phyloP scores from a whole-genome alignment of 2,888 invertebrate species.

The Dolichopus griseipennis region DNA sequence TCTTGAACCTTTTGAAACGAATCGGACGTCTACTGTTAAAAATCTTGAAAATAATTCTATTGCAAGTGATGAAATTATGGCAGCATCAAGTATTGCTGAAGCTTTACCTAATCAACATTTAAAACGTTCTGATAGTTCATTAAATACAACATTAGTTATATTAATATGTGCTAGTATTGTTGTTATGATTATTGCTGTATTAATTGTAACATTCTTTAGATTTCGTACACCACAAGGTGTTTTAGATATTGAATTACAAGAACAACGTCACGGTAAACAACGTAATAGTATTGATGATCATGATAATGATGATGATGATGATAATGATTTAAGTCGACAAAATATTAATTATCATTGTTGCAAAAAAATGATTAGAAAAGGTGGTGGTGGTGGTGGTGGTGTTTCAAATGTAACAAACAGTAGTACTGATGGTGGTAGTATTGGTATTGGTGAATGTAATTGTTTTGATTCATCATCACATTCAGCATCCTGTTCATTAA shows the following conservation, averaged over 20 bases:
- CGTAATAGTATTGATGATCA: conserved; percentile 33
- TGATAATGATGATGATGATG: conserved; percentile 18
- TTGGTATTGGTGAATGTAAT: no score
- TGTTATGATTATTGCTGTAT: conserved; percentile 31
- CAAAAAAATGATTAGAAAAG: no score
- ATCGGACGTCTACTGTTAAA: conserved; percentile 21
- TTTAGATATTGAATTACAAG: conserved; percentile 40
- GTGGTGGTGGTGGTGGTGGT: no score
- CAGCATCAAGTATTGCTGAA: conserved; percentile 28
- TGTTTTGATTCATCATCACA: background rate
- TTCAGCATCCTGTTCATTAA: background rate
- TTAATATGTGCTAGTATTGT: conserved; percentile 33
- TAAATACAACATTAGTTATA: conserved; percentile 31
- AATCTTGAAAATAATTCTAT: conserved; percentile 29
- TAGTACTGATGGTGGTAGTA: no score
- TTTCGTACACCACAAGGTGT: conserved; percentile 32
- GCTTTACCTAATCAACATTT: conserved; percentile 23
- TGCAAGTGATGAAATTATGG: conserved; percentile 32
- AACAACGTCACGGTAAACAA: conserved; percentile 35
- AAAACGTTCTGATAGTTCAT: conserved; percentile 18
- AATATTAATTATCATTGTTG: background rate
- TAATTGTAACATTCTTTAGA: conserved; percentile 23
- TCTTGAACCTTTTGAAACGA: conserved; percentile 22
- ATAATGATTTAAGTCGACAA: background rate
- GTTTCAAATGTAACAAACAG: no score